Percentiles rank a stretch among this genome's conserved stretches.
Evolutionary conservation across 1,140 invertebrate genomes (phyloP).

Genomic region (Cherax quadricarinatus): DNA sequence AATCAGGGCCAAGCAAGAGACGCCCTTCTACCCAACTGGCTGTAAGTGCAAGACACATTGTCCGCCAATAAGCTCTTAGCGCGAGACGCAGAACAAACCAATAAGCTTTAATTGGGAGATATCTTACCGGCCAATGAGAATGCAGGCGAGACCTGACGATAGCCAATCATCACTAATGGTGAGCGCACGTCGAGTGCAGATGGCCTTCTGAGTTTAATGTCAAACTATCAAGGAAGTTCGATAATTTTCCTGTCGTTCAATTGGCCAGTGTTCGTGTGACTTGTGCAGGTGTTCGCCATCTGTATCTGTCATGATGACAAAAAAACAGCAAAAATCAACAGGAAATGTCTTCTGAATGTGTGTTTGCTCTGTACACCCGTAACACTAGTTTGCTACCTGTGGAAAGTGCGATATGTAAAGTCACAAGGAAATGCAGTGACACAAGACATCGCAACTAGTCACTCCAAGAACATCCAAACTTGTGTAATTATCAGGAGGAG

Average conservation of each 20-base stretch:
- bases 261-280: too few relatives aligned
- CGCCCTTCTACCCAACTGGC: neutral
- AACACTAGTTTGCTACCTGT: too few relatives aligned
- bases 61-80: neutral
- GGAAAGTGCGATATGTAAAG: too few relatives aligned
- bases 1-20: neutral
- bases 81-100: neutral
- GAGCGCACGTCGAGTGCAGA: neutral
- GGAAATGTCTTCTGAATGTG: too few relatives aligned
- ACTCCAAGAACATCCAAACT: too few relatives aligned
- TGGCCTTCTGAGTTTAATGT: neutral
- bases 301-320: too few relatives aligned
- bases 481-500: too few relatives aligned
- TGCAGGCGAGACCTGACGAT: neutral
- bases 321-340: too few relatives aligned
- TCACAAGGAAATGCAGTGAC: too few relatives aligned
- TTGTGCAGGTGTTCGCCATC: too few relatives aligned
- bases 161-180: constrained; percentile 6
- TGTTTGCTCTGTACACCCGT: too few relatives aligned
- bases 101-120: constrained; percentile 12
- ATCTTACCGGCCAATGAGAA: constrained; percentile 8
- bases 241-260: neutral
- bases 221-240: neutral
- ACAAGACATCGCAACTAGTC: too few relatives aligned
- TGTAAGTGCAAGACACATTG: neutral